Evolutionary conservation across 2,888 invertebrate genomes (phyloP).

Genomic region (Cylloceria caligata): DNA sequence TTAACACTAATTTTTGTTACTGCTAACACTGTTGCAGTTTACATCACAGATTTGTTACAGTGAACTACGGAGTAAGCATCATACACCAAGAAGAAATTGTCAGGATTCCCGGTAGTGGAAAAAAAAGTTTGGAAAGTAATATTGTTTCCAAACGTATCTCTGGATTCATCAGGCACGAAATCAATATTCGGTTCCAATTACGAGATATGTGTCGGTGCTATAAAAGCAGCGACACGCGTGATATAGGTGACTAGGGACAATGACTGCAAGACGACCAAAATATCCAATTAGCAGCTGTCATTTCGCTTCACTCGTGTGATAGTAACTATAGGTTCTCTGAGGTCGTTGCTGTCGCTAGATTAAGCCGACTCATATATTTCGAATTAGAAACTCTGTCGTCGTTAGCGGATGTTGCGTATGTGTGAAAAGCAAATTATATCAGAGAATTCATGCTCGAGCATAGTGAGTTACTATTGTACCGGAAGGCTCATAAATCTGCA

Average conservation of each 20-base stretch:
- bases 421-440: not conserved
- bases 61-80: too few species aligned
- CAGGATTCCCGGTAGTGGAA: too few species aligned
- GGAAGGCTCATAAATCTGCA: not conserved
- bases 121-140: too few species aligned
- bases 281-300: not conserved
- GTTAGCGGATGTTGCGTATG: not conserved
- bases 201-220: not conserved
- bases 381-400: not conserved
- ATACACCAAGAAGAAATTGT: too few species aligned
- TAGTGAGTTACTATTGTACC: not conserved
- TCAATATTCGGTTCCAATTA: not conserved
- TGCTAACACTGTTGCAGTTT: too few species aligned
- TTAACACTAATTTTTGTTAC: too few species aligned
- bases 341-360: not conserved
- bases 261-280: not conserved
- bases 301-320: not conserved
- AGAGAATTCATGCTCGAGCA: not conserved
- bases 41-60: too few species aligned
- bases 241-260: not conserved
- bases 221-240: not conserved
- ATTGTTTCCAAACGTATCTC: not conserved
- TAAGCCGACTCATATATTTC: not conserved
- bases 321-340: not conserved
- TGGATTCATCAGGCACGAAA: not conserved